These are phyloP conservation scores for Muscicapa comitata DNA, from an alignment of 2,797 vertebrate species.

Conservation along the genomic window DNA sequence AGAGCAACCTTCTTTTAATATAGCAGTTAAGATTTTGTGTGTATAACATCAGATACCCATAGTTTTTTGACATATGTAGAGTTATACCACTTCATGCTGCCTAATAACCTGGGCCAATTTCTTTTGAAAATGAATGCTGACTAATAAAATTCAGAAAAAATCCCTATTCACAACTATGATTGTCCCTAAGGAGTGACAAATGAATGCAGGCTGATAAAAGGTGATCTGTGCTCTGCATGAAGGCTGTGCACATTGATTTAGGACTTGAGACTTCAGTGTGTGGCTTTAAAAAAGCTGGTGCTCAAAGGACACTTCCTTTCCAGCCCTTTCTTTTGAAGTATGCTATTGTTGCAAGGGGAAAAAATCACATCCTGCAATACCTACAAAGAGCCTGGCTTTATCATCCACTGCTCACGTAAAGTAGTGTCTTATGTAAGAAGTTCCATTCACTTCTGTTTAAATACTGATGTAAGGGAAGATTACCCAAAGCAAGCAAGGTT, in stretches of 20 bases:
- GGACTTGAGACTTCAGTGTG: fast-evolving
- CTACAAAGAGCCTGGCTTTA: neutral
- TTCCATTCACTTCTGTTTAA: neutral
- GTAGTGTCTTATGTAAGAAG: neutral
- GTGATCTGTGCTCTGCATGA: neutral
- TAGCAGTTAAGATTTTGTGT: neutral
- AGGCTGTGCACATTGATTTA: neutral
- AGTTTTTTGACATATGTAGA: neutral
- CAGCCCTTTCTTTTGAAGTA: neutral
- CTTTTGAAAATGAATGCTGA: neutral
- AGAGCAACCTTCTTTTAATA: neutral
- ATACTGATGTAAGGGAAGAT: neutral
- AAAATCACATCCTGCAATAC: neutral
- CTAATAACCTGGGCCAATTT: neutral
- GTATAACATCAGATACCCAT: neutral
- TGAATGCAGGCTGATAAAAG: neutral
- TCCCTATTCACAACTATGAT: neutral
- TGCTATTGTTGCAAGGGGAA: neutral
- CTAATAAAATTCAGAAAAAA: neutral
- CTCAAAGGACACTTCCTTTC: neutral
- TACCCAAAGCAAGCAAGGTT: neutral
- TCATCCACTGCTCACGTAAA: neutral
- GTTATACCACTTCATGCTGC: neutral
- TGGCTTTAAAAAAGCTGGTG: neutral
- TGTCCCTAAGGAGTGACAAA: neutral